A percentile compares a stretch with the other conserved stretches of the same genome.
Evolutionary conservation across 1,140 invertebrate genomes (phyloP).

Genomic region (Dysdera silvatica): DNA sequence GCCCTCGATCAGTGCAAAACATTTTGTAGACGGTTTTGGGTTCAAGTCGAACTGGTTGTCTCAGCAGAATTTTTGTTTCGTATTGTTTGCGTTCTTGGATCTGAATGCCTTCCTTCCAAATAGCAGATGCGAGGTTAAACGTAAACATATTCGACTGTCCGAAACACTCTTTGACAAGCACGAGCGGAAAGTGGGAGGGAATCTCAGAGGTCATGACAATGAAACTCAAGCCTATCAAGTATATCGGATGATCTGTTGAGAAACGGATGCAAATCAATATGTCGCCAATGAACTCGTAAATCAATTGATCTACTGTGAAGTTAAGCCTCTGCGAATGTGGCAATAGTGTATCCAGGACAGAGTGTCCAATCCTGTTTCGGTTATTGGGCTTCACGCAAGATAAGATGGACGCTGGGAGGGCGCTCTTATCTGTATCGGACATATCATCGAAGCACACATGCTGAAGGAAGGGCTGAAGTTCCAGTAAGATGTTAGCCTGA

Average conservation of each 20-base stretch:
- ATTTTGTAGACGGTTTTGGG: conserved; percentile 2
- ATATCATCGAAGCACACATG: conserved; percentile 21
- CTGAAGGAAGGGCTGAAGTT: conserved; percentile 12
- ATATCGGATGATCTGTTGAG: conserved; percentile 1
- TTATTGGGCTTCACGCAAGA: conserved; percentile 13
- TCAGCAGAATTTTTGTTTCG: neutral
- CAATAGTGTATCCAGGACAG: conserved; percentile 3
- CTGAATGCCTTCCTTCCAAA: neutral
- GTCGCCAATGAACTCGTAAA: conserved; percentile 3
- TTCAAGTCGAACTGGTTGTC: conserved; percentile 8
- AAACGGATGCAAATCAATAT: conserved; percentile 8
- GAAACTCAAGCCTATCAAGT: conserved; percentile 10
- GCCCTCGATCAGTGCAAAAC: neutral
- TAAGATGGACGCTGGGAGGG: conserved; percentile 2
- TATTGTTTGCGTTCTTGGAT: conserved; percentile 6
- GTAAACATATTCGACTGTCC: conserved; percentile 1
- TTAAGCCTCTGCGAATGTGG: neutral
- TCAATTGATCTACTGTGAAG: neutral
- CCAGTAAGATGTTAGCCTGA: conserved; percentile 2
- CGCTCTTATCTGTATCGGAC: conserved; percentile 22
- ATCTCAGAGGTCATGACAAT: neutral
- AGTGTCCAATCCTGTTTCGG: neutral
- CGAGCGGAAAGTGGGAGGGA: neutral
- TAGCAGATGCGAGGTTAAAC: neutral
- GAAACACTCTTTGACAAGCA: conserved; percentile 1